phyloP scores from a whole-genome alignment of 2,113 vertebrate genomes.

The Podarcis cretensis region DNA sequence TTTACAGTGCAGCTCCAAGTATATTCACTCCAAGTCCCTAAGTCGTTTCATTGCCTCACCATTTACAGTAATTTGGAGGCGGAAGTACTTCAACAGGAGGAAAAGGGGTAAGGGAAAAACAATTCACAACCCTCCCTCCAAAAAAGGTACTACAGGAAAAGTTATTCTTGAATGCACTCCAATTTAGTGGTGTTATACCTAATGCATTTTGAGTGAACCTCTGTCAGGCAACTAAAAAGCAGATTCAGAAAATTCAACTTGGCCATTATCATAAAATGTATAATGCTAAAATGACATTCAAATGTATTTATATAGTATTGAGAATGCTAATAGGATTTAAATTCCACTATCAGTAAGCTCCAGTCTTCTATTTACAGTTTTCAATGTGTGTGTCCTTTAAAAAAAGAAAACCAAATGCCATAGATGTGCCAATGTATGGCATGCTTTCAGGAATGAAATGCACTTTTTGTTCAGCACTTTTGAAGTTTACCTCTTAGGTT shows the following conservation, averaged over 20 bases:
- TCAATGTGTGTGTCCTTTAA: no score
- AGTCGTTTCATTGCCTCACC: not conserved
- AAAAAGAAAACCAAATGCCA: not conserved
- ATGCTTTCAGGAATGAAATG: not conserved
- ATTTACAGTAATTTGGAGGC: not conserved
- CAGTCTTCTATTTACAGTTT: not conserved
- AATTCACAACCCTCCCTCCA: not conserved
- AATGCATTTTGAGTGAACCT: not conserved
- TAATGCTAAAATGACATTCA: not conserved
- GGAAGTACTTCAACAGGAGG: not conserved
- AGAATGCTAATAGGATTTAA: not conserved
- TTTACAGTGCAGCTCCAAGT: not conserved
- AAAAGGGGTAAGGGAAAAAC: not conserved
- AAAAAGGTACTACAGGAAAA: not conserved
- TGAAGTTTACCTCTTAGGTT: not conserved
- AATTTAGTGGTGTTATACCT: not conserved
- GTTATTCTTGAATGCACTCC: not conserved
- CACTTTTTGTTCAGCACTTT: not conserved
- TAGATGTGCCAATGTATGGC: not conserved
- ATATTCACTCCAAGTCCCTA: not conserved
- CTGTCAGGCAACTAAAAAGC: not conserved
- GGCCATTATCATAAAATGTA: not conserved
- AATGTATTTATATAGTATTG: not conserved
- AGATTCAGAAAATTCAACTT: not conserved
- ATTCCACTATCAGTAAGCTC: not conserved